Evolutionary conservation across 2,797 vertebrate species (phyloP).

Genomic region (Squalus acanthias): DNA sequence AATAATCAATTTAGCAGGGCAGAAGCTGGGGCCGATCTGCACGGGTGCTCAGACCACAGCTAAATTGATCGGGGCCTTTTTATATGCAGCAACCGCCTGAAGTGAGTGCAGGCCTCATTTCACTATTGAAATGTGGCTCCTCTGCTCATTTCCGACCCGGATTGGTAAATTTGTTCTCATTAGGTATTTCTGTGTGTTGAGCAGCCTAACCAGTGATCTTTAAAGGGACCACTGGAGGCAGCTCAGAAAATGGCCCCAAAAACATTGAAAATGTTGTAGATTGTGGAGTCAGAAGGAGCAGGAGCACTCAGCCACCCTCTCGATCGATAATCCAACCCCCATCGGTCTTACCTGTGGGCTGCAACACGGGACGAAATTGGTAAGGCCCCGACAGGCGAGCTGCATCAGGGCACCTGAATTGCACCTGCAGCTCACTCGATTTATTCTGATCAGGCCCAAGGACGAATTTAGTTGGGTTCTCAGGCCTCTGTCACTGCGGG

Average conservation of each 20-base stretch:
- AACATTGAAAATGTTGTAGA: background rate
- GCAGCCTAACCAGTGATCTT: background rate
- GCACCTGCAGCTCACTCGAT: background rate
- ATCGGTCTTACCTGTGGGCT: background rate
- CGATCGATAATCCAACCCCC: background rate
- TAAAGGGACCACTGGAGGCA: background rate
- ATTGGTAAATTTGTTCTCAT: background rate
- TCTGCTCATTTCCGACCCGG: background rate
- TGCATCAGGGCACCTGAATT: background rate
- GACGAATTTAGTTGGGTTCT: background rate
- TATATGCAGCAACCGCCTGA: background rate
- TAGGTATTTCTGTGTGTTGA: background rate
- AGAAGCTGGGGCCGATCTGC: background rate
- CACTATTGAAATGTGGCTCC: background rate
- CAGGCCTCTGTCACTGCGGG: background rate
- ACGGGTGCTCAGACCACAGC: too few relatives aligned
- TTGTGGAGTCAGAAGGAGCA: background rate
- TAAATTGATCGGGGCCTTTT: background rate
- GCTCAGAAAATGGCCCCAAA: too few relatives aligned
- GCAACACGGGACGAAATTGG: background rate
- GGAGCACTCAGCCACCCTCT: background rate
- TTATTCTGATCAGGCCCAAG: background rate
- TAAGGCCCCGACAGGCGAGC: background rate
- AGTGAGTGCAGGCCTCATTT: background rate
- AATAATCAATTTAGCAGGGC: background rate